A percentile compares a stretch with the other conserved stretches of the same genome.
phyloP scores from a whole-genome alignment of 2,113 vertebrate genomes.

The Salvelinus fontinalis region DNA sequence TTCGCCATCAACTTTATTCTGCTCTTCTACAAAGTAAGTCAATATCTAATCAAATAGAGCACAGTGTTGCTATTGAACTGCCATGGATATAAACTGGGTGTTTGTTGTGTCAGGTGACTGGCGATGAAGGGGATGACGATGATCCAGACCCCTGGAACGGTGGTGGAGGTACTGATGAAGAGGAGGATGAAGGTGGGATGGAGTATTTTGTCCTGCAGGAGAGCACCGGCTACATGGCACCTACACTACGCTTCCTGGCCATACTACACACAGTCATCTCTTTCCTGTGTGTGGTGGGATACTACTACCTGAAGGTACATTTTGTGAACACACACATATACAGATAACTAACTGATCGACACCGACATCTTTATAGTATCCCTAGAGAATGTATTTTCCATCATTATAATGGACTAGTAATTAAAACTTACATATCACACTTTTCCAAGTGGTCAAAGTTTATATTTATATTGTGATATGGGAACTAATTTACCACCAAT shows the following conservation, averaged over 20 bases:
- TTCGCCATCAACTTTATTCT: slow-evolving; percentile 99
- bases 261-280: slow-evolving; percentile 94
- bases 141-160: slow-evolving; percentile 82
- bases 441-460: too few species aligned
- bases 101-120: slow-evolving; percentile 82
- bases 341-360: not conserved
- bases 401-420: too few species aligned
- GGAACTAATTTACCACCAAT: too few species aligned
- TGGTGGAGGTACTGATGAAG: slow-evolving; percentile 77
- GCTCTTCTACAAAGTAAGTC: slow-evolving; percentile 95
- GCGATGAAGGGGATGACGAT: slow-evolving; percentile 87
- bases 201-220: slow-evolving; percentile 97
- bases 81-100: not conserved
- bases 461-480: too few species aligned
- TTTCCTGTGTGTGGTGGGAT: slow-evolving; percentile 94
- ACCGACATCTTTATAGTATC: not conserved
- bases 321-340: not conserved
- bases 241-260: slow-evolving; percentile 86
- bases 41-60: not conserved
- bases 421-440: too few species aligned
- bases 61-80: not conserved
- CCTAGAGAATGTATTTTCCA: too few species aligned
- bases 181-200: slow-evolving; percentile 85
- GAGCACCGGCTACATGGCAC: slow-evolving; percentile 97
- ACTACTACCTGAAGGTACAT: slow-evolving; percentile 93